Conservation (phyloP, 2,888 invertebrate species). For the Trichacis sp. region DNA sequence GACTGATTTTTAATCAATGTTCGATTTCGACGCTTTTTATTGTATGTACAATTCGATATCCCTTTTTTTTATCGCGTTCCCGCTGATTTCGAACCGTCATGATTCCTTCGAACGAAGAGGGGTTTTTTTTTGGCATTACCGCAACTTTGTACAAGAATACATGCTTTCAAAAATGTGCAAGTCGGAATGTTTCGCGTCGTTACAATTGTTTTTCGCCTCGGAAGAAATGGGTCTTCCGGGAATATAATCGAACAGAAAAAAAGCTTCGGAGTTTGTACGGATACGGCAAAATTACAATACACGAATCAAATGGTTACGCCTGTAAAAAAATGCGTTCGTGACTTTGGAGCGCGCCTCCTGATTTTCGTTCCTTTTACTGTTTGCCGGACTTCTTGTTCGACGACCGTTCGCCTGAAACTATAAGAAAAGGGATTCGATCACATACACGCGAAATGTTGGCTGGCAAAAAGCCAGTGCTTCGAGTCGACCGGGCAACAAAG, state of each 20-base stretch:
- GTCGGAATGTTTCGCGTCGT: constrained; percentile 4
- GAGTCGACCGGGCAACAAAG: neutral
- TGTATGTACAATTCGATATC: too few relatives aligned
- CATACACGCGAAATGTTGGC: neutral
- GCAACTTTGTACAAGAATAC: constrained; percentile 4
- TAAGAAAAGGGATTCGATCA: too few relatives aligned
- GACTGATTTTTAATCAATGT: too few relatives aligned
- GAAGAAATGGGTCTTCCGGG: too few relatives aligned
- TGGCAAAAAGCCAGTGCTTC: neutral
- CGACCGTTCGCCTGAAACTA: constrained; percentile 61
- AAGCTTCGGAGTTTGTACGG: constrained; percentile 9
- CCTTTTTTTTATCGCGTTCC: too few relatives aligned
- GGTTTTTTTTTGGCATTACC: neutral
- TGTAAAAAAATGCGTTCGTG: constrained; percentile 5
- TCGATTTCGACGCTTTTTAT: too few relatives aligned
- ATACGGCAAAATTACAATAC: constrained; percentile 37
- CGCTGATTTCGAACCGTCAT: neutral
- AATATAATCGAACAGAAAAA: neutral
- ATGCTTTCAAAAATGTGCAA: neutral
- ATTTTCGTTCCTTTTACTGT: constrained; percentile 53
- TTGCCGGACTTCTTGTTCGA: constrained; percentile 65
- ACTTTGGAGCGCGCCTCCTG: constrained; percentile 2
- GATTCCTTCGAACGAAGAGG: constrained; percentile 1
- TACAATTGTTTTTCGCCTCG: neutral
- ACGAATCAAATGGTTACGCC: constrained; percentile 20